Evolutionary conservation across 2,888 invertebrate species (phyloP).

Genomic region (Dasypolia templi): DNA sequence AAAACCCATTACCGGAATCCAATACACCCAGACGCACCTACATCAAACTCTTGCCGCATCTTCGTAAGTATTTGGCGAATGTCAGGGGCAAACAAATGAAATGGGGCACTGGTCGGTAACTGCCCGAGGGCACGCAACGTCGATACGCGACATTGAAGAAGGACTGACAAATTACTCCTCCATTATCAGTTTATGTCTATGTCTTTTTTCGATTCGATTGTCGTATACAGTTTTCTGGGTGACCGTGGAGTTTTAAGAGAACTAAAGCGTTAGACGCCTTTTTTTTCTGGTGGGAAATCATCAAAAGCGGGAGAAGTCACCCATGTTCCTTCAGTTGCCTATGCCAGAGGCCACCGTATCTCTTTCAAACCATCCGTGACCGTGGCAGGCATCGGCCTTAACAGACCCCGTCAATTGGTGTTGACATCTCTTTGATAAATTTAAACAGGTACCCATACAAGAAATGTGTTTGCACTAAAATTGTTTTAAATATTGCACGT

Average conservation of each 20-base stretch:
- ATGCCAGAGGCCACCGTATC: no score
- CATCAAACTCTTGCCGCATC: conserved; percentile 75
- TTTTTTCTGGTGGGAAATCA: no score
- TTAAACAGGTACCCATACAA: no score
- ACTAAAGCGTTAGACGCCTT: no score
- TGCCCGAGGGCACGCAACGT: conserved; percentile 74
- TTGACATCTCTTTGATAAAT: no score
- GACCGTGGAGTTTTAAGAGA: neutral
- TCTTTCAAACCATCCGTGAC: no score
- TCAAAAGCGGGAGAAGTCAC: no score
- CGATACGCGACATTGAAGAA: conserved; percentile 67
- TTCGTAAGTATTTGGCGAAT: conserved; percentile 65
- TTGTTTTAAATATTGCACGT: neutral
- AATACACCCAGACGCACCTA: conserved; percentile 59
- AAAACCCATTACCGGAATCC: conserved; percentile 56
- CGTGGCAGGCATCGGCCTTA: no score
- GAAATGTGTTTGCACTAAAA: no score
- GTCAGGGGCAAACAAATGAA: conserved; percentile 76
- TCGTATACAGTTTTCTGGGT: conserved; percentile 16
- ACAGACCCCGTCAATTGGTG: no score
- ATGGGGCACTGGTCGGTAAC: conserved; percentile 66
- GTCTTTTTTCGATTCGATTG: conserved; percentile 43
- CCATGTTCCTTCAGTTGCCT: no score
- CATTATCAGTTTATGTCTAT: conserved; percentile 69
- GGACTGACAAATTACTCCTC: conserved; percentile 71